phyloP scores from a whole-genome alignment of 2,888 invertebrate genomes.

The Standfussiana lucernea region DNA sequence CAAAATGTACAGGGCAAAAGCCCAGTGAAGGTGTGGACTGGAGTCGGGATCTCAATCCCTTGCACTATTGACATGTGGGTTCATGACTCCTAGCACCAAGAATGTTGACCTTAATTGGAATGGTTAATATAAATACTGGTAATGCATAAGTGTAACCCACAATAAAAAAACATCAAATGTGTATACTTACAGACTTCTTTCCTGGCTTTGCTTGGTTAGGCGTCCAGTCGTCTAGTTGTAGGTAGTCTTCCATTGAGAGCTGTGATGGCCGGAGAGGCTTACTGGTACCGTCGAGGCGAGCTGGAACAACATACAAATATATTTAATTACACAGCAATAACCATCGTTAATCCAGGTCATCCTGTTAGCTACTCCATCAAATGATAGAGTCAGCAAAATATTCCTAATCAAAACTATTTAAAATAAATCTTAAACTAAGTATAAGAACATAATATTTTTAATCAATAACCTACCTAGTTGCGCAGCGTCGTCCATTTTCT shows the following conservation, averaged over 20 bases:
- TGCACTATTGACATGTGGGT: background rate
- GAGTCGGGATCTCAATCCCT: slow-evolving; percentile 15
- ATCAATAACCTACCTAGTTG: slow-evolving; percentile 94
- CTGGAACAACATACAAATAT: slow-evolving; percentile 91
- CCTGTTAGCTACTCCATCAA: slow-evolving; percentile 20
- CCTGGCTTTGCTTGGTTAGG: slow-evolving; percentile 92
- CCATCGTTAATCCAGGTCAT: slow-evolving; percentile 18
- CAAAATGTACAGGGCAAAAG: slow-evolving; percentile 24
- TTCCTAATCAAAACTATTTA: slow-evolving; percentile 32
- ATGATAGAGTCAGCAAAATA: slow-evolving; percentile 18
- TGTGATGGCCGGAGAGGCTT: slow-evolving; percentile 93
- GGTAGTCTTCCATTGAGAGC: slow-evolving; percentile 97
- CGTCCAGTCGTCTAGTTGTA: slow-evolving; percentile 96
- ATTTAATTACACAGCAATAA: slow-evolving; percentile 44
- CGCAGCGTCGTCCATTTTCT: slow-evolving; percentile 95
- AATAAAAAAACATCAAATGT: slow-evolving; percentile 1
- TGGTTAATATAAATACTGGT: slow-evolving; percentile 11
- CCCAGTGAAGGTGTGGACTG: slow-evolving; percentile 15
- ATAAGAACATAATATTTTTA: slow-evolving; percentile 60
- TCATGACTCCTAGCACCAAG: slow-evolving; percentile 28
- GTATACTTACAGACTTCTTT: slow-evolving; percentile 95
- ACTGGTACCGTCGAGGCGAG: slow-evolving; percentile 97
- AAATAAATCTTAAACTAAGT: slow-evolving; percentile 58
- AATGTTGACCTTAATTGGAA: slow-evolving; percentile 25
- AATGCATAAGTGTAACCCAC: slow-evolving; percentile 19